These are phyloP conservation scores for Oncorhynchus gorbuscha DNA, from an alignment of 2,113 vertebrate genomes.

Conservation along the genomic window DNA sequence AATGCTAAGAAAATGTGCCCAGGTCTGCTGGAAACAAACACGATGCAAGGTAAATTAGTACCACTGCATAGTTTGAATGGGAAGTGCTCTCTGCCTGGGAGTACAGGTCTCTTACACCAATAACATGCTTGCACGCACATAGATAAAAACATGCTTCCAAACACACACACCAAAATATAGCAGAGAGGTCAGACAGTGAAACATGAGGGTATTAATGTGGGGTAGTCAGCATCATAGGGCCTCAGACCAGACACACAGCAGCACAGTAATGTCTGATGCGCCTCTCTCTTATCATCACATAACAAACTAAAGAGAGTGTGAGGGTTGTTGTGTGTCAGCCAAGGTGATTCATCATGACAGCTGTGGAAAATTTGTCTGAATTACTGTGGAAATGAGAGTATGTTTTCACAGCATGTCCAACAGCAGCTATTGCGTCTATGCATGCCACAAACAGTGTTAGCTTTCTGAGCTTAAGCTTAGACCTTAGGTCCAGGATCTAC, in stretches of 20 bases:
- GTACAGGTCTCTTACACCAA: not conserved
- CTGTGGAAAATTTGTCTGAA: constrained; percentile 43
- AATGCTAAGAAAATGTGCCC: no score
- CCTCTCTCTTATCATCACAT: constrained; percentile 39
- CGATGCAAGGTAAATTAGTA: no score
- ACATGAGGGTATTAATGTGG: constrained; percentile 35
- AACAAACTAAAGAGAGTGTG: not conserved
- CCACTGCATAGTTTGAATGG: no score
- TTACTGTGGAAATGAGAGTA: constrained; percentile 13
- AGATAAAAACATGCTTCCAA: not conserved
- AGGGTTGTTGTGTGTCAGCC: constrained; percentile 35
- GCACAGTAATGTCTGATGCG: constrained; percentile 38
- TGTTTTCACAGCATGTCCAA: constrained; percentile 5
- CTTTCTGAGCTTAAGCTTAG: not conserved
- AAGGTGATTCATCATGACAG: constrained; percentile 56
- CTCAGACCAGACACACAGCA: constrained; percentile 31
- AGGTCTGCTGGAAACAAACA: no score
- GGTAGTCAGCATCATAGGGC: constrained; percentile 31
- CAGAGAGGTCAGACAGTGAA: constrained; percentile 25
- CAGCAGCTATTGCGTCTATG: constrained; percentile 1
- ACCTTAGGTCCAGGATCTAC: no score
- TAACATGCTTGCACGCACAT: not conserved
- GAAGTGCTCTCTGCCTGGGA: no score
- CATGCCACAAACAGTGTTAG: not conserved
- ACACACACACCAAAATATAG: constrained; percentile 6